phyloP scores from a whole-genome alignment of 2,113 vertebrate species.

The Beaufortia kweichowensis region DNA sequence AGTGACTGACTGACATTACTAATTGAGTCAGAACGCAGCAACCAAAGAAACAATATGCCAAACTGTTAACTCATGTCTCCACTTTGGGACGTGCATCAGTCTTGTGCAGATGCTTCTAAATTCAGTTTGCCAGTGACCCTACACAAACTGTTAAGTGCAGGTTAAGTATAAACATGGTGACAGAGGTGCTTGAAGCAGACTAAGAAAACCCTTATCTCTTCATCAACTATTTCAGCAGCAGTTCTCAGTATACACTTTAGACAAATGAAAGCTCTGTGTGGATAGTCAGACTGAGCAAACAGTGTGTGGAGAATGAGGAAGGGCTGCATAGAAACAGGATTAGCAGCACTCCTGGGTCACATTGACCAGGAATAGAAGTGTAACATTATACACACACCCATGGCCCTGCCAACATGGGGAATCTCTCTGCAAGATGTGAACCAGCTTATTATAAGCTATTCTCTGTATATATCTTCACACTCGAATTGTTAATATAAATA shows the following conservation, averaged over 20 bases:
- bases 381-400: conserved; percentile 68
- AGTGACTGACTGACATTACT: not conserved
- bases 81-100: not conserved
- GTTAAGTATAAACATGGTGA: conserved; percentile 13
- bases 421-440: not conserved
- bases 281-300: conserved; percentile 31
- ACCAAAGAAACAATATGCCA: no score
- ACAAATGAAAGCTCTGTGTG: conserved; percentile 26
- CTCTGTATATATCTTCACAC: not conserved
- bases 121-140: not conserved
- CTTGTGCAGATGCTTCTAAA: not conserved
- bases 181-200: not conserved
- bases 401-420: conserved; percentile 55
- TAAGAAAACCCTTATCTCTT: conserved; percentile 4
- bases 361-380: conserved; percentile 73
- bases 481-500: no score
- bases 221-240: not conserved
- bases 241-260: not conserved
- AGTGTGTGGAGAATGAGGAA: conserved; percentile 26
- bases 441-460: not conserved
- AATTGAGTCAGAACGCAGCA: not conserved
- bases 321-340: conserved; percentile 44
- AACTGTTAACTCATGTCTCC: not conserved
- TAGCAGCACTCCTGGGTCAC: conserved; percentile 59
- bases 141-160: not conserved